Conservation (phyloP, 2,888 invertebrate species). For the Eurytoma californica region DNA sequence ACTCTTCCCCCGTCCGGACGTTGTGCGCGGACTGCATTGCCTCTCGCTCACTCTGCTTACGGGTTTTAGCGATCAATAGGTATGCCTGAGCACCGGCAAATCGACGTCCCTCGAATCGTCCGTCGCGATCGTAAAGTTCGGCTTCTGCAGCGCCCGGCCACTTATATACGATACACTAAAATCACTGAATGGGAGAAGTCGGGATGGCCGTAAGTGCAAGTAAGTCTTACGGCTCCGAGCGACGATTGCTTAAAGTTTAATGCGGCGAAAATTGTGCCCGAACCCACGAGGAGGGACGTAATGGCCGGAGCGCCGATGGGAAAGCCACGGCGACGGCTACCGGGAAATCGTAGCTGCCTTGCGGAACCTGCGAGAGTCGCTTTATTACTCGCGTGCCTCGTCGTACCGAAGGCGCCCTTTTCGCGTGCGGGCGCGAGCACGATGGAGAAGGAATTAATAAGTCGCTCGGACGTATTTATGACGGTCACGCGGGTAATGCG, state of each 20-base stretch:
- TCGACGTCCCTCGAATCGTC: constrained; percentile 20
- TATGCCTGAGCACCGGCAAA: constrained; percentile 23
- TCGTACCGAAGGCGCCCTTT: neutral
- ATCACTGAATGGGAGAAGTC: neutral
- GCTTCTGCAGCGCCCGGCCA: neutral
- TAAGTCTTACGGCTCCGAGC: neutral
- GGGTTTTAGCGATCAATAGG: constrained; percentile 37
- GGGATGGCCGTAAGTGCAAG: constrained; percentile 2
- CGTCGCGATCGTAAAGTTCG: constrained; percentile 34
- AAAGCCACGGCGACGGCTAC: constrained; percentile 20
- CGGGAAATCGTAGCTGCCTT: constrained; percentile 30
- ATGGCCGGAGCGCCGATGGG: constrained; percentile 7
- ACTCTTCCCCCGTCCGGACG: neutral
- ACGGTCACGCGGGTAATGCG: constrained; percentile 30
- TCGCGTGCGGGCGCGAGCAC: too few relatives aligned
- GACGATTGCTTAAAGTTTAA: constrained; percentile 20
- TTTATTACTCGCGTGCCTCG: constrained; percentile 32
- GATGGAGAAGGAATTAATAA: constrained; percentile 36
- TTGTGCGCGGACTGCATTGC: constrained; percentile 4
- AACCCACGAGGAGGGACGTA: neutral
- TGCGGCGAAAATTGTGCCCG: constrained; percentile 21
- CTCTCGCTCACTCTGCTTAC: neutral
- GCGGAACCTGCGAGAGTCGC: constrained; percentile 22
- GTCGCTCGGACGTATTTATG: constrained; percentile 37
- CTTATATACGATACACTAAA: constrained; percentile 8